A percentile compares a stretch with the other conserved stretches of the same genome.
phyloP scores from a whole-genome alignment of 2,797 vertebrate species.

The Labeo calbasu region DNA sequence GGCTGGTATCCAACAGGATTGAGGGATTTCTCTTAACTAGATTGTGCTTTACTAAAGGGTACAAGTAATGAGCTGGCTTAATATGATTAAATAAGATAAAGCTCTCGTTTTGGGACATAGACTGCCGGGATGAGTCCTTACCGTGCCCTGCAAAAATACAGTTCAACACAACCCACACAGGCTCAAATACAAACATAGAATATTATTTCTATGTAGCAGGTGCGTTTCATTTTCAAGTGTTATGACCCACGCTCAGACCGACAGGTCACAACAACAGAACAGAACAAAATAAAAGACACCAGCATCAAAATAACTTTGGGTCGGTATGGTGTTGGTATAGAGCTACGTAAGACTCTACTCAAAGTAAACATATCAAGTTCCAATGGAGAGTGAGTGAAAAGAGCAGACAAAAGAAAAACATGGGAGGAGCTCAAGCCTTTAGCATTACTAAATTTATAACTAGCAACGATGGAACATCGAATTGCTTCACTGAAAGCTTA shows the following conservation, averaged over 20 bases:
- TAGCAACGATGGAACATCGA: neutral
- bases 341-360: neutral
- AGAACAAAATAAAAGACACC: neutral
- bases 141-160: neutral
- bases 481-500: neutral
- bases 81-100: slow-evolving; percentile 75
- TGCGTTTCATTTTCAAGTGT: neutral
- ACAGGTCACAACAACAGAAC: neutral
- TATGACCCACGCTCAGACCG: neutral
- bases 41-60: slow-evolving; percentile 67
- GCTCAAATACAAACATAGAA: neutral
- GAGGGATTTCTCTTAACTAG: slow-evolving; percentile 67
- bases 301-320: neutral
- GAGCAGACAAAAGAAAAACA: neutral
- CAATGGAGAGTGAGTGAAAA: neutral
- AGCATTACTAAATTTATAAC: no score
- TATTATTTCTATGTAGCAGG: neutral
- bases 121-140: slow-evolving; percentile 17
- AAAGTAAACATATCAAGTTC: neutral
- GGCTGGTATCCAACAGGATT: slow-evolving; percentile 74
- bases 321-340: neutral
- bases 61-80: slow-evolving; percentile 73
- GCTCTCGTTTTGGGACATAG: slow-evolving; percentile 35
- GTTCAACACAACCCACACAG: neutral
- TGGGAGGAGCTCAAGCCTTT: no score